A percentile compares a stretch with the other conserved stretches of the same genome.
phyloP scores from a whole-genome alignment of 2,888 invertebrate genomes.

The Xestia rhomboidea region DNA sequence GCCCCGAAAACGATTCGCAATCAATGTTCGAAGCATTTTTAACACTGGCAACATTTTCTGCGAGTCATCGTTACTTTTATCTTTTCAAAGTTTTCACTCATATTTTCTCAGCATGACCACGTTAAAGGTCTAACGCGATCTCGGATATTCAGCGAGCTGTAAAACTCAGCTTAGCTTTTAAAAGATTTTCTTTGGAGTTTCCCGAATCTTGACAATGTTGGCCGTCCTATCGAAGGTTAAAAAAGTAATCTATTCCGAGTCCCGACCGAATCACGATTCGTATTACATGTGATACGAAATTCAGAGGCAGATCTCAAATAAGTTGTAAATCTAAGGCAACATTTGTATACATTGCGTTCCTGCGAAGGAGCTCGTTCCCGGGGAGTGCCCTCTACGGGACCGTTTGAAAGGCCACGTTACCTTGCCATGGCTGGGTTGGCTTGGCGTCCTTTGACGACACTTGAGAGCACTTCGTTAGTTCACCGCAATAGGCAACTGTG shows the following conservation, averaged over 20 bases:
- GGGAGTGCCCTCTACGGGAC: constrained; percentile 63
- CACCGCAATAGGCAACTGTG: constrained; percentile 72
- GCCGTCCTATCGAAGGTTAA: constrained; percentile 41
- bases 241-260: constrained; percentile 25
- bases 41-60: constrained; percentile 31
- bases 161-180: constrained; percentile 51
- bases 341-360: constrained; percentile 60
- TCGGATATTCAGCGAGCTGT: constrained; percentile 62
- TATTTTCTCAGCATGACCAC: constrained; percentile 58
- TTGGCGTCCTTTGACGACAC: constrained; percentile 74
- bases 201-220: constrained; percentile 53
- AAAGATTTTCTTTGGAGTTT: constrained; percentile 56
- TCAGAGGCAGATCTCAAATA: constrained; percentile 50
- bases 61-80: constrained; percentile 50
- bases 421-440: constrained; percentile 65
- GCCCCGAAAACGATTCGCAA: constrained; percentile 37
- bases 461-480: constrained; percentile 80
- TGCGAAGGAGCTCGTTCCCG: constrained; percentile 55
- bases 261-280: constrained; percentile 30
- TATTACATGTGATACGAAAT: constrained; percentile 31
- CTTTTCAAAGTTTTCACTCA: constrained; percentile 46
- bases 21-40: constrained; percentile 26
- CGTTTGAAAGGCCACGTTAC: constrained; percentile 74
- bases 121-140: constrained; percentile 61
- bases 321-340: constrained; percentile 49